phyloP scores from a whole-genome alignment of 2,113 vertebrate species.

The Daphoenositta chrysoptera region DNA sequence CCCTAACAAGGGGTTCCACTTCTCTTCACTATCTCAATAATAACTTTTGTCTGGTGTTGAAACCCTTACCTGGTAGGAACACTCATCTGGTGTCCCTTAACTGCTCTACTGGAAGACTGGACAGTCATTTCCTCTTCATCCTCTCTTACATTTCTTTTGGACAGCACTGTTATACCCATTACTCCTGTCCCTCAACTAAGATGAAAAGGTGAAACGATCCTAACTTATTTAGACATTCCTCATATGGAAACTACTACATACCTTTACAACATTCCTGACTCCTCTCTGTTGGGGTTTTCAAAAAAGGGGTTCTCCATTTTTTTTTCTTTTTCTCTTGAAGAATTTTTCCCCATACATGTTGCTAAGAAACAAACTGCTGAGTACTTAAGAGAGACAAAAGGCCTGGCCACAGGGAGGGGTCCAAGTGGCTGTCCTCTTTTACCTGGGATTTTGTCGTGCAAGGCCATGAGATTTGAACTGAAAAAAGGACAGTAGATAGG shows the following conservation, averaged over 20 bases:
- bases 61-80: neutral
- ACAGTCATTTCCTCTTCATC: neutral
- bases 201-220: neutral
- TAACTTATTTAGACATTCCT: neutral
- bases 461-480: too few relatives aligned
- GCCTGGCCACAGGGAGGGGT: too few relatives aligned
- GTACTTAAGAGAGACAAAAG: too few relatives aligned
- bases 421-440: too few relatives aligned
- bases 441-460: too few relatives aligned
- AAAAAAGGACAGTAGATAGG: too few relatives aligned
- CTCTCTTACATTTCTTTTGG: neutral
- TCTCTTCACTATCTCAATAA: neutral
- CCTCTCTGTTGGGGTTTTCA: too few relatives aligned
- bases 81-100: neutral
- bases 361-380: too few relatives aligned
- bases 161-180: neutral
- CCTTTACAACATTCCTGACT: neutral
- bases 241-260: neutral
- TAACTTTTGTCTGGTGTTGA: neutral
- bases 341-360: too few relatives aligned
- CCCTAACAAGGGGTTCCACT: neutral
- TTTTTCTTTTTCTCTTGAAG: too few relatives aligned
- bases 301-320: too few relatives aligned
- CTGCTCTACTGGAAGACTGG: neutral
- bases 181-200: neutral